These are phyloP conservation scores for Resseliella maxima DNA, from an alignment of 2,888 invertebrate genomes.

Conservation along the genomic window DNA sequence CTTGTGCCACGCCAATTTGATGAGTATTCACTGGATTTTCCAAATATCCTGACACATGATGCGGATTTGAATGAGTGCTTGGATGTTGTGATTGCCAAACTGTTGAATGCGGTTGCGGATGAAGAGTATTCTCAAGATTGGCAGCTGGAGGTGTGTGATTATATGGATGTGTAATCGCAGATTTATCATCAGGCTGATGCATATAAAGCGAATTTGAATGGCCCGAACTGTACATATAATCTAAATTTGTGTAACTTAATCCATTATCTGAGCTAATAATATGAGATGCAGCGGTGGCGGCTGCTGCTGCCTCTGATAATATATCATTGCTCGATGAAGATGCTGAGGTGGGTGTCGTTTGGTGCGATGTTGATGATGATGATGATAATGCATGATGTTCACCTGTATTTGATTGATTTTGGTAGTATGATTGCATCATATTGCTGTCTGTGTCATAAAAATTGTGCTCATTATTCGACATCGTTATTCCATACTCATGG, in stretches of 20 bases:
- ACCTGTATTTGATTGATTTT: slow-evolving; percentile 61
- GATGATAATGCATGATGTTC: slow-evolving; percentile 11
- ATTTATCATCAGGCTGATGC: slow-evolving; percentile 67
- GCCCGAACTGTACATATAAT: slow-evolving; percentile 75
- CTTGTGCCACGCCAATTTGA: slow-evolving; percentile 58
- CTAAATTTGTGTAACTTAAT: slow-evolving; percentile 89
- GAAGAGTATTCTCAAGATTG: slow-evolving; percentile 59
- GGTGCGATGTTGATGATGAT: slow-evolving; percentile 59
- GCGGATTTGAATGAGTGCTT: slow-evolving; percentile 63
- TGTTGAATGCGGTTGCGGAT: slow-evolving; percentile 59
- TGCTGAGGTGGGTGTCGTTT: slow-evolving; percentile 57
- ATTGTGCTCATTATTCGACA: slow-evolving; percentile 64
- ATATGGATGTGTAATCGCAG: slow-evolving; percentile 72
- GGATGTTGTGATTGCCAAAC: slow-evolving; percentile 63
- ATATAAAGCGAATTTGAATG: slow-evolving; percentile 65
- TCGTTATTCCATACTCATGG: slow-evolving; percentile 67
- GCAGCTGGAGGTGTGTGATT: slow-evolving; percentile 62
- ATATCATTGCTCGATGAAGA: slow-evolving; percentile 58
- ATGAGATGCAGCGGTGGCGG: too few species aligned
- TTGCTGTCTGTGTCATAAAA: slow-evolving; percentile 56
- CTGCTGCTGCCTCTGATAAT: slow-evolving; percentile 61
- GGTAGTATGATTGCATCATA: slow-evolving; percentile 66
- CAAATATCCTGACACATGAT: slow-evolving; percentile 59
- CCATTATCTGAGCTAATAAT: slow-evolving; percentile 89
- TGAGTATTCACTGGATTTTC: slow-evolving; percentile 59